Evolutionary conservation across 2,888 invertebrate species (phyloP).

Genomic region (Drosophila pullipes): DNA sequence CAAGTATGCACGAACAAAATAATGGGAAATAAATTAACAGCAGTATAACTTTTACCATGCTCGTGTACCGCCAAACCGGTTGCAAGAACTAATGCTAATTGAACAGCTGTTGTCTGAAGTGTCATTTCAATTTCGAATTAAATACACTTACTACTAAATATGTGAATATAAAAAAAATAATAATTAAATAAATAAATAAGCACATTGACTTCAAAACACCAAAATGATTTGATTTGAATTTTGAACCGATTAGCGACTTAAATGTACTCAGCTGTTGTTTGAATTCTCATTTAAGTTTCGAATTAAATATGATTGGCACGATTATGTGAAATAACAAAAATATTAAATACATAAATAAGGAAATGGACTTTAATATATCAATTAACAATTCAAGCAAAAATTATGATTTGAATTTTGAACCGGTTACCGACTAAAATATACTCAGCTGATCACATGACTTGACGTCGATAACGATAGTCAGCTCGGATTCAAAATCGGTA

Average conservation of each 20-base stretch:
- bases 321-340: background rate
- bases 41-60: background rate
- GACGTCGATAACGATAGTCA: slow-evolving; percentile 3
- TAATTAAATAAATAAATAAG: background rate
- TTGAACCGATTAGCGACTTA: background rate
- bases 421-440: background rate
- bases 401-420: background rate
- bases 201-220: no score
- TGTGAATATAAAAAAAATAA: background rate
- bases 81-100: background rate
- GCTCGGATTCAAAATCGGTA: background rate
- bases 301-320: background rate
- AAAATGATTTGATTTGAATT: background rate
- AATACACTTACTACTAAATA: background rate
- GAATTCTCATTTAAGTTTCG: background rate
- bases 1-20: slow-evolving; percentile 7
- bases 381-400: background rate
- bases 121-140: background rate
- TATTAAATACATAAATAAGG: no score
- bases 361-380: background rate
- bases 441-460: background rate
- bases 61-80: background rate
- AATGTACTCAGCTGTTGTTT: background rate
- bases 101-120: background rate
- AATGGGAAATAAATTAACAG: background rate